Percentiles rank a stretch among this genome's conserved stretches.
phyloP scores from a whole-genome alignment of 2,888 invertebrate species.

The Ochlodes sylvanus region DNA sequence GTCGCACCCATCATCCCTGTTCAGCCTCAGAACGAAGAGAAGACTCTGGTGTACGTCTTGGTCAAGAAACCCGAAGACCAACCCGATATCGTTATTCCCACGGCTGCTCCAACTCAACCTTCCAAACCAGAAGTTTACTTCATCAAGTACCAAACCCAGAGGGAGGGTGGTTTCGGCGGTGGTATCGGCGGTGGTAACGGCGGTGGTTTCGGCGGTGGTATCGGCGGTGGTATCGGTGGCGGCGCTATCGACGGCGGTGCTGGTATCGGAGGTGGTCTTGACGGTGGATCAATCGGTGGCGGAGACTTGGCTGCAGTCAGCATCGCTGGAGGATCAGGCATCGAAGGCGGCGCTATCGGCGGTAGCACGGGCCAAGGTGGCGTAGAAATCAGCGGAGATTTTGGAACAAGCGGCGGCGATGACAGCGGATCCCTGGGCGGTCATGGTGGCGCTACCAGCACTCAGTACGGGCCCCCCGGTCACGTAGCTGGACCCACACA shows the following conservation, averaged over 20 bases:
- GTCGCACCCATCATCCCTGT: conserved; percentile 92
- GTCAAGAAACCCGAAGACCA: conserved; percentile 95
- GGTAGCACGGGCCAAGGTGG: conserved; percentile 62
- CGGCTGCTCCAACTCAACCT: conserved; percentile 92
- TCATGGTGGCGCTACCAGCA: conserved; percentile 71
- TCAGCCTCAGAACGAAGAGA: conserved; percentile 93
- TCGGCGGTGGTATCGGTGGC: conserved; percentile 50
- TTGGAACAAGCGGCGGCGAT: conserved; percentile 64
- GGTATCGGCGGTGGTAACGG: conserved; percentile 64
- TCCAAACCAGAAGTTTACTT: conserved; percentile 96
- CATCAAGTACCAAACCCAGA: conserved; percentile 92
- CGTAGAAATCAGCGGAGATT: conserved; percentile 63
- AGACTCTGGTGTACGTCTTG: conserved; percentile 94
- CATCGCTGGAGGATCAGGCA: conserved; percentile 58
- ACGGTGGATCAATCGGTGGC: conserved; percentile 58
- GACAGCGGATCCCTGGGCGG: conserved; percentile 55
- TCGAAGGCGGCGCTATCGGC: conserved; percentile 52
- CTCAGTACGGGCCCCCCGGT: conserved; percentile 82
- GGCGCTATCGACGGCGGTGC: conserved; percentile 50
- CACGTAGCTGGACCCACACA: conserved; percentile 80
- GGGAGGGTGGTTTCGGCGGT: conserved; percentile 71
- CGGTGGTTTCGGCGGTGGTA: conserved; percentile 55
- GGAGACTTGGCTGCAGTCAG: conserved; percentile 49
- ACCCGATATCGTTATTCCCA: conserved; percentile 91
- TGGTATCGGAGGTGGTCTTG: conserved; percentile 57